Evolutionary conservation across 1,140 invertebrate genomes (phyloP), one percentile per base, ranked within the genome.

Genomic region (Bombyx mori): DNA sequence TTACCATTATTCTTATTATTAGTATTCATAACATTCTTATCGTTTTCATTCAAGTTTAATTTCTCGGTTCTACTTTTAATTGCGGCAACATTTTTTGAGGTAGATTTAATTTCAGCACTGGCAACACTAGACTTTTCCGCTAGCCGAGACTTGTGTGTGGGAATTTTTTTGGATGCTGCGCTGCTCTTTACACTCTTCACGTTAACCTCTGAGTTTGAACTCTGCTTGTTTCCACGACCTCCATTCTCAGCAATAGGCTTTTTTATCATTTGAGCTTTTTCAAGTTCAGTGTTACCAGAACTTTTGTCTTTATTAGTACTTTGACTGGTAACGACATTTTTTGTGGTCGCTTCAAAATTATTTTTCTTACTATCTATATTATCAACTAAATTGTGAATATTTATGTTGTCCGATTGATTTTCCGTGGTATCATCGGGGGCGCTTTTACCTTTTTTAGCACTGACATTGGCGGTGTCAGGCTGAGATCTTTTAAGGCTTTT

Each of bases 11-110:
- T 6, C 50, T 26, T 6, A 12, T 45, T 7, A 5, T 52, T 9
- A 45, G 26, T 18, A 49, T 43, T 7, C 46, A 56, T 43, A 26
- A 43, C 46, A 55, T 52, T 54, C 53, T 8, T 54, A 10, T 42
- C 10, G 1, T 22, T 51, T 52, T 60, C 49, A 9, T 22, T 56
- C 35, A 50, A n/a, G 8, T 57, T 51, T 8, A 35, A 35, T 18
- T 18, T 18, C 12, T 18, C 12, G 4, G 4, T 35, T 49, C 53
- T 9, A 35, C 26, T 35, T 35, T 35, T 35, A 0, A 35, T 1
- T 35, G 26, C 26, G 26, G 46, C 35, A 5, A 3, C 35, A 12
- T 7, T 12, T 5, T 42, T 46, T 22, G 26, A 9, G 44, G 26
- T 46, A 45, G 3, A 6, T 58, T 53, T 53, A 12, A 8, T 48